Evolutionary conservation across 2,797 vertebrate genomes (phyloP), one percentile per base, ranked within the genome.

Genomic region (Pyrocephalus nanus): DNA sequence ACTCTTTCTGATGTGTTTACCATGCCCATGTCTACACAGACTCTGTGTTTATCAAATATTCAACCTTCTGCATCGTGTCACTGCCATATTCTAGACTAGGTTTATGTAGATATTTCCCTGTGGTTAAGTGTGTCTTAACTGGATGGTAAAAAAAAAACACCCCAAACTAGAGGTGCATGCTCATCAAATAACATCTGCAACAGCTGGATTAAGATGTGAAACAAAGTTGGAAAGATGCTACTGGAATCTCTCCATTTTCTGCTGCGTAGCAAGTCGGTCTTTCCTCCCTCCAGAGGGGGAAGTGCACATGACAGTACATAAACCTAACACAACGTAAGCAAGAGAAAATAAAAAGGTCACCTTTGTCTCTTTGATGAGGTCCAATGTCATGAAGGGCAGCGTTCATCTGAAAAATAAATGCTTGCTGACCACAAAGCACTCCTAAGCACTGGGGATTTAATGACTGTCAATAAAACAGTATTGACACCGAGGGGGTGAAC

Each of bases 381-480:
- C 34, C 64, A 54, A 45, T 67, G 74, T 84, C 86, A 62, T 0
- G 55, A 42, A 67, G 80, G 71, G 70, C 67, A 29, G 11, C 2
- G 42, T 40, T 18, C 20, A 36, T 48, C 75, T 93, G 13, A 94
- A 94, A 92, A 82, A 80, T n/a, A 87, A 92, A 78, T 42, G 73
- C 67, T 34, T 64, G 93, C 77, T 82, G 81, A 75, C 86, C 78
- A 94, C 72, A 89, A 91, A 74, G 26, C 76, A 32, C 80, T 91
- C 78, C 54, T 47, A 58, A 76, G 70, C 48, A 54, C 89, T 86
- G 69, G 72, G 30, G 69, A 89, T 83, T 73, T 86, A 92, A 69
- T 75, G 78, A 40, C 82, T 29, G 78, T 55, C 70, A 88, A 75
- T 95, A 88, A 93, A 75, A 55, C 19, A 51, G 27, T 13, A 55